Evolutionary conservation across 2,113 vertebrate genomes (phyloP), one percentile per base, ranked within the genome.

Genomic region (Sebastes schlegelii): DNA sequence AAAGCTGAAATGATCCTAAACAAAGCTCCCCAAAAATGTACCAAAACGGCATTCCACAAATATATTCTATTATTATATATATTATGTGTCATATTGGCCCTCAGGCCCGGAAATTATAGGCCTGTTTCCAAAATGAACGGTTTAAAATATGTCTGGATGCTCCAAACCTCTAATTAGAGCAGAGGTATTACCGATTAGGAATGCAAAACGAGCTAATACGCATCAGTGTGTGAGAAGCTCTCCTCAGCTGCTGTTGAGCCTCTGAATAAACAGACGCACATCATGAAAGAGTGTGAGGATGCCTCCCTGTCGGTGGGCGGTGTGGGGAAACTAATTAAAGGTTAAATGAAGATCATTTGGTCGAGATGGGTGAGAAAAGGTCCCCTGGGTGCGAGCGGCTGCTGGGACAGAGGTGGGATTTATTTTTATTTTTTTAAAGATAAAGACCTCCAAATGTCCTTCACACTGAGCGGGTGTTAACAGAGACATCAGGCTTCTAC

Each of bases 261-360:
- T 85, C 91, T 89, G 87, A 93, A 89, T 83, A 88, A 94, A 94
- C 93, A 94, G 10, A 69, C 54, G 10, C 55, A 86, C 89, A 91
- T 92, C 89, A 91, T 92, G 80, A 93, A 93, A 92, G 84, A 34
- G 65, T 3, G 69, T 48, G 69, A 60, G 69, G 73, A 55, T 7
- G 51, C 67, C 26, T 63, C 58, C 82, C 64, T 46, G 80, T 68
- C 77, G 62, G 81, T 77, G 86, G 84, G 88, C 70, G 80, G 89
- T 69, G 82, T 63, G 76, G 65, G 82, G 69, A 90, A 84, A 80
- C 87, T 93, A 89, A 92, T 94, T 93, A 93, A 77, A 79, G 58
- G 81, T 82, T 91, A 88, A 94, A 93, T 91, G 91, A 52, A 91
- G 80, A 62, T 88, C 74, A 46, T 91, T 90, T 91, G 85, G 86